A percentile compares a stretch with the other conserved stretches of the same genome.
These are phyloP conservation scores for Drosophila nikananu DNA, from an alignment of 1,140 invertebrate species.

Conservation along the genomic window DNA sequence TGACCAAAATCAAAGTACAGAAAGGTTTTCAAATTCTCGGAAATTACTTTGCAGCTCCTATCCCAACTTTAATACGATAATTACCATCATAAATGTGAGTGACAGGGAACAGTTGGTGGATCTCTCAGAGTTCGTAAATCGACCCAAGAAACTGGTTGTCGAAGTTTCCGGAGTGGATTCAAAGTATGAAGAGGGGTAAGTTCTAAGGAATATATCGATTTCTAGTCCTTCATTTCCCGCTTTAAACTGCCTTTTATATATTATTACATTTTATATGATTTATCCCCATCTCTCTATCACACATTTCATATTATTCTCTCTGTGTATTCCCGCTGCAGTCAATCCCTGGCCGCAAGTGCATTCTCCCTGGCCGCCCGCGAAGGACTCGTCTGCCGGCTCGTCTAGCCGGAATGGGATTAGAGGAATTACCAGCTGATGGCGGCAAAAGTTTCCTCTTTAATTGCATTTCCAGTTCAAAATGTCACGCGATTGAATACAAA, in stretches of 20 bases:
- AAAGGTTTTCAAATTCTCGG: neutral
- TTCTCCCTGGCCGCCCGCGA: constrained; percentile 57
- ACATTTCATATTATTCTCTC: constrained; percentile 14
- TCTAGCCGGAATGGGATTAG: constrained; percentile 45
- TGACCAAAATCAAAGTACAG: neutral
- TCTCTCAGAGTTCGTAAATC: constrained; percentile 75
- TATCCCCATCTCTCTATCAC: no score
- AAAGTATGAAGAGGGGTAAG: constrained; percentile 85
- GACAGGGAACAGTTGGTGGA: constrained; percentile 76
- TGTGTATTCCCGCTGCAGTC: constrained; percentile 50
- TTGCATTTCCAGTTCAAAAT: constrained; percentile 57
- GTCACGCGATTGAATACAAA: constrained; percentile 55
- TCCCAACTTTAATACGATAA: constrained; percentile 83
- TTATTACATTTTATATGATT: no score
- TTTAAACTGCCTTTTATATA: neutral
- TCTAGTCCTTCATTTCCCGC: constrained; percentile 4
- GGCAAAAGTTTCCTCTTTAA: constrained; percentile 52
- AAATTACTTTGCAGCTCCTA: constrained; percentile 62
- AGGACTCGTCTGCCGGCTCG: constrained; percentile 66
- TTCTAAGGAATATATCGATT: neutral
- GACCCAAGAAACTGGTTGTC: constrained; percentile 85
- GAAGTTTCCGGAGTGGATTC: constrained; percentile 85
- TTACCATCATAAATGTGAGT: constrained; percentile 87
- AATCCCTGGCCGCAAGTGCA: constrained; percentile 60
- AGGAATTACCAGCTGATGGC: constrained; percentile 37